Evolutionary conservation across 2,797 vertebrate genomes (phyloP).

Genomic region (Pyrocephalus nanus): DNA sequence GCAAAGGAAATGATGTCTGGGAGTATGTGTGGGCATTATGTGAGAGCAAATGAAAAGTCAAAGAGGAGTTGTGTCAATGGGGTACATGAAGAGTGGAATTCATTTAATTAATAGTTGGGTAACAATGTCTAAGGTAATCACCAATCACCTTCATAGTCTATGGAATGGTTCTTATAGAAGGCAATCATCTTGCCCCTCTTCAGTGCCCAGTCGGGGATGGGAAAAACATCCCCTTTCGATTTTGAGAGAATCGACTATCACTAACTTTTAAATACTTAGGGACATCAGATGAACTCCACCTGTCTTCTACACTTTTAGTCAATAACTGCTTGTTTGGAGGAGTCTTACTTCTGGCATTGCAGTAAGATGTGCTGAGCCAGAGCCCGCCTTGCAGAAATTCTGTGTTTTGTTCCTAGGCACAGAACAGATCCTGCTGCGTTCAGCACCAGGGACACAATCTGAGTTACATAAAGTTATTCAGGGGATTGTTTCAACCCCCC

Average conservation of each 20-base stretch:
- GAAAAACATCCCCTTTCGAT: background rate
- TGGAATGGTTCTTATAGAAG: background rate
- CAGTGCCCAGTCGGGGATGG: background rate
- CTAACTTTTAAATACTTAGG: background rate
- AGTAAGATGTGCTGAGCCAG: background rate
- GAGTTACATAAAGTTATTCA: constrained; percentile 7
- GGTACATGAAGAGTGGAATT: background rate
- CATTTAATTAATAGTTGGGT: background rate
- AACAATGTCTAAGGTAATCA: background rate
- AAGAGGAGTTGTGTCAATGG: accelerated
- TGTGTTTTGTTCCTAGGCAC: background rate
- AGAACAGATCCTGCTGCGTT: background rate
- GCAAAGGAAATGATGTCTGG: background rate
- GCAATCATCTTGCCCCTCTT: background rate
- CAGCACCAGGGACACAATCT: background rate
- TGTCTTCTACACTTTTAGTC: background rate
- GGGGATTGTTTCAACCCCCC: background rate
- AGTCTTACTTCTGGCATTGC: background rate
- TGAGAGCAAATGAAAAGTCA: background rate
- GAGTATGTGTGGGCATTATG: accelerated
- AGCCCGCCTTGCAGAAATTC: background rate
- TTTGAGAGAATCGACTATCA: background rate
- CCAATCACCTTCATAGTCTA: background rate
- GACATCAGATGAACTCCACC: background rate
- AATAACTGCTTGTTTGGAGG: background rate